Evolutionary conservation across 1,140 invertebrate genomes (phyloP), one percentile per base, ranked within the genome.

Genomic region (Trialeurodes vaporariorum): DNA sequence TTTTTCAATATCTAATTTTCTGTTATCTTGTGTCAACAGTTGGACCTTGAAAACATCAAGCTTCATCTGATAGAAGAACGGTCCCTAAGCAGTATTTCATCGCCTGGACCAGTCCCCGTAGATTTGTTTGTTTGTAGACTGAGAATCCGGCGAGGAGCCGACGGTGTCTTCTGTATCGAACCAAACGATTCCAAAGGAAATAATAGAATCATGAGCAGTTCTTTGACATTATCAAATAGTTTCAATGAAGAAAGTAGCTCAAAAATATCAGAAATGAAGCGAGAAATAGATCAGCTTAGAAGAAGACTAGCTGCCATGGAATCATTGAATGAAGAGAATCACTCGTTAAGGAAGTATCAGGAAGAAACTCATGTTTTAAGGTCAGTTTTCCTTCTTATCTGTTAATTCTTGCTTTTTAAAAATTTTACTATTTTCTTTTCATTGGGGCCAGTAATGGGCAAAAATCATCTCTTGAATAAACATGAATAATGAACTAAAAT

Each of bases 81-180:
- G 85, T 85, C 72, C 85, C 85, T 70, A 92, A 94, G 79, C 92
- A 95, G 79, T 81, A 90, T 67, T 87, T 87, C 1, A 90, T 89
- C 1, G 89, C 90, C 5, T 88, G 89, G 0, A 85, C 89, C 34
- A 9, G 34, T 49, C 1, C 91, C 92, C 0, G 81, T 92, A n/a
- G 85, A 92, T 80, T 72, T 94, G 49, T 83, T 82, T 68, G 84
- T 94, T 25, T 83, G 85, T 13, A 83, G 84, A 25, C 78, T 94
- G 49, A 82, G 81, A 23, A 80, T 94, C 69, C 81, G 77, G 17
- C 80, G 92, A 68, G 86, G 86, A 68, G 77, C 77, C 17, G 82
- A 83, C 66, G 92, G 92, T 2, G 78, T 91, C 1, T 85, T 94
- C 59, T 82, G 85, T 68, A 83, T 95, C 25, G 84, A 88, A 67